These are phyloP conservation scores for Gila orcuttii DNA, from an alignment of 2,113 vertebrate species.

Conservation along the genomic window DNA sequence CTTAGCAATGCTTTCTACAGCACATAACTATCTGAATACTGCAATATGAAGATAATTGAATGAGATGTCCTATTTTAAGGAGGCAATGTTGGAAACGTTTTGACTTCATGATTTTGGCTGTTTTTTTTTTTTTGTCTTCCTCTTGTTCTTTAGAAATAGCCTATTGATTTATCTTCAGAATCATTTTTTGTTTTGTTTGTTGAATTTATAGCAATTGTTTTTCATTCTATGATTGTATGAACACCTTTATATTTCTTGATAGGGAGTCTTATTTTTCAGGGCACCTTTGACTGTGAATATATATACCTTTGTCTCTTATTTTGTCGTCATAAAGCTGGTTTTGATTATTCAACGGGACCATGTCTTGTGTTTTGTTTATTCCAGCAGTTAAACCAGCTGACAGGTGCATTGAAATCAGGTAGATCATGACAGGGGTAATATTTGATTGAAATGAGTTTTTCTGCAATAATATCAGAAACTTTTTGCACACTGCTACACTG, in stretches of 20 bases:
- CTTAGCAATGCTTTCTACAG: neutral
- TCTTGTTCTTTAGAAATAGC: neutral
- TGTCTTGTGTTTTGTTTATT: neutral
- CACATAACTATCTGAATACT: neutral
- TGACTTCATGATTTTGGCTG: neutral
- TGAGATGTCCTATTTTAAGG: conserved; percentile 11
- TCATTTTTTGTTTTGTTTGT: neutral
- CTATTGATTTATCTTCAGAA: neutral
- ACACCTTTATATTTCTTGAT: neutral
- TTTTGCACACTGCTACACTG: conserved; percentile 14
- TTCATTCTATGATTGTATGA: neutral
- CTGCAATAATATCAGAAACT: conserved; percentile 33
- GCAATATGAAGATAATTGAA: neutral
- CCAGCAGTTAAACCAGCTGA: neutral
- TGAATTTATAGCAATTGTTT: neutral
- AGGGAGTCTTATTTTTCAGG: conserved; percentile 11
- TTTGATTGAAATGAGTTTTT: conserved; percentile 18
- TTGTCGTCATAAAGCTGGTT: conserved; percentile 27
- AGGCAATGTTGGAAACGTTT: neutral
- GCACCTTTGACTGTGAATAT: neutral
- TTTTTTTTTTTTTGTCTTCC: neutral
- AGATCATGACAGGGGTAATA: neutral
- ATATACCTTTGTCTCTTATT: neutral
- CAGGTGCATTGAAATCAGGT: neutral
- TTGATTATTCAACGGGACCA: neutral